Evolutionary conservation across 1,140 invertebrate genomes (phyloP), one percentile per base, ranked within the genome.

Genomic region (Orius insidiosus): DNA sequence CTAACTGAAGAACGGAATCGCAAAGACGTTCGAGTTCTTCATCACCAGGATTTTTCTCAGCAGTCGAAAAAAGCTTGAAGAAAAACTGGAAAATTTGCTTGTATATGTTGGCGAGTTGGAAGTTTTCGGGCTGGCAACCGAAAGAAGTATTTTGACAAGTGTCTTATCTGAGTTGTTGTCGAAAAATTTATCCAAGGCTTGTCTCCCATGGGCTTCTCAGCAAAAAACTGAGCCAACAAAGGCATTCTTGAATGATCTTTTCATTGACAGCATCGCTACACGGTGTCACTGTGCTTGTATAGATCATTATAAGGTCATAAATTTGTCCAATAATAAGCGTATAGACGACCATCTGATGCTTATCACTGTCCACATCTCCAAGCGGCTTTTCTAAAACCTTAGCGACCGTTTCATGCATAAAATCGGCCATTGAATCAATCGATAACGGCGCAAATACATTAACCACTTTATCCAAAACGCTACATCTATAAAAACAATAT

Each of bases 151-250:
- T 38, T 78, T 78, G 1, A 81, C 66, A 33, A 84, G 59, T 59
- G 70, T 68, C 61, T 63, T 55, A 48, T 65, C 56, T 2, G 69
- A 70, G 49, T 39, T 34, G 32, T 48, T 48, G 30, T 54, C 53
- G 48, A 90, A 90, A 54, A 92, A 87, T 49, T 74, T 67, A 47
- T 84, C 77, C 52, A 93, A 72, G 0, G 88, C 86, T 54, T 76
- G 71, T 37, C 81, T 72, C 0, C 86, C 87, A 77, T 68, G 9
- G 76, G 67, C 51, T 80, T 80, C 19, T 90, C 85, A 7, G 57
- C 41, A 88, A 70, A 51, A 76, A 75, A 61, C 89, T 85, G 73
- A 89, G 81, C 55, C 86, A 89, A 51, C 79, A 71, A 6, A 83
- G 59, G 55, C 75, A 81, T 48, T 77, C 74, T 49, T 75, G 71